Evolutionary conservation across 1,140 invertebrate genomes (phyloP), one percentile per base, ranked within the genome.

Genomic region (Planococcus citri): DNA sequence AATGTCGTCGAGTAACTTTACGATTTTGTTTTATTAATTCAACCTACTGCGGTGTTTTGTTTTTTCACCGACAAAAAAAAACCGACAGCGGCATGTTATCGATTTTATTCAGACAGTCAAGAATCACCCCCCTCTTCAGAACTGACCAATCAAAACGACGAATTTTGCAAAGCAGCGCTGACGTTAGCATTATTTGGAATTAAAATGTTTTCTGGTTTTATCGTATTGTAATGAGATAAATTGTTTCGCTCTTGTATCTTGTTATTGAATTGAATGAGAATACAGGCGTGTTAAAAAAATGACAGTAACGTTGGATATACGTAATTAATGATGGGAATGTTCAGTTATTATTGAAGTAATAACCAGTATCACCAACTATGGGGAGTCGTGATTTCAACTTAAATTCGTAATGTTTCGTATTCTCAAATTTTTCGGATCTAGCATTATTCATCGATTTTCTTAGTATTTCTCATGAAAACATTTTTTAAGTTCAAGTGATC

Each of bases 231-330:
- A 51, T 51, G 41, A 51, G 41, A 51, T 51, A 51, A 51, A 51
- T 51, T 51, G 41, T 51, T 51, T 51, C 41, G 41, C 17, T 51
- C 41, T 51, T 51, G 41, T 51, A 51, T 51, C 41, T 51, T 51
- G 41, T 51, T 51, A 51, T 51, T 51, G 41, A 51, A 51, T 51
- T 51, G 41, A 51, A 51, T 51, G 41, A 17, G 41, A 51, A 20
- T 51, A 51, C 41, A 51, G 41, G 41, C 41, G 41, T 51, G 41
- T 51, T 51, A n/a, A 51, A 51, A 51, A 51, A 51, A 51, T 51
- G 41, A 51, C 6, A 51, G 41, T 51, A 51, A 51, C 41, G 41
- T 51, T 51, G 17, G 41, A 33, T 33, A 17, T 51, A 51, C 41
- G 41, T 51, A 51, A 51, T 51, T 51, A 51, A 51, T 51, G 41